phyloP scores from a whole-genome alignment of 2,113 vertebrate genomes.

The Falco punctatus region DNA sequence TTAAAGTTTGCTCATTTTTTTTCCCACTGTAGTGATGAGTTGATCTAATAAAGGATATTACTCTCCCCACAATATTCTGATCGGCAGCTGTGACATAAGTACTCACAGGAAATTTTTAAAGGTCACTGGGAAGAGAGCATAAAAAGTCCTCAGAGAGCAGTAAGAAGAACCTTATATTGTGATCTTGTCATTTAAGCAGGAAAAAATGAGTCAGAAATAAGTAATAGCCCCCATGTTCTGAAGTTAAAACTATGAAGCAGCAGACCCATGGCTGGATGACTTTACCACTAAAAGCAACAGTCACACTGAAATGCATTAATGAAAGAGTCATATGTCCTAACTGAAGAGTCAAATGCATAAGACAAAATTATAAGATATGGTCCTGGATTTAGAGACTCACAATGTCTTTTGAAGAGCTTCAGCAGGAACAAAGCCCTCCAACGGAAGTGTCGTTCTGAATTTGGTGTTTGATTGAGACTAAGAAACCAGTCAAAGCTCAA shows the following conservation, averaged over 20 bases:
- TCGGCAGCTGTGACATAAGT: neutral
- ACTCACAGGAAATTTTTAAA: neutral
- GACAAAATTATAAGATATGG: neutral
- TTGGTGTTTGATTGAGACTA: neutral
- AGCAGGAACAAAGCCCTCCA: neutral
- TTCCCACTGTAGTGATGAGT: neutral
- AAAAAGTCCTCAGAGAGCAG: neutral
- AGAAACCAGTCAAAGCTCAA: neutral
- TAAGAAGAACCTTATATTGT: neutral
- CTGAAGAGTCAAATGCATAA: neutral
- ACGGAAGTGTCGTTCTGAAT: neutral
- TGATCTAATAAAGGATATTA: neutral
- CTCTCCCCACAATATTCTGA: neutral
- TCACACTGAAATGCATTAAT: neutral
- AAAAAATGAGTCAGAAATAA: neutral
- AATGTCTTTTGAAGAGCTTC: neutral
- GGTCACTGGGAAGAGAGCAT: neutral
- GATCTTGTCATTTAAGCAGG: neutral
- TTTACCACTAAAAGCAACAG: neutral
- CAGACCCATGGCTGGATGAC: neutral
- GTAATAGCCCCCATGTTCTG: neutral
- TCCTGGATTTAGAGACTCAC: neutral
- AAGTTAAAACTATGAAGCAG: neutral
- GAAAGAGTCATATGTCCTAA: neutral
- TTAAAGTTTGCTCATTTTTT: neutral